Evolutionary conservation across 1,140 invertebrate species (phyloP), one percentile per base, ranked within the genome.

Genomic region (Scaptomyza pallida): DNA sequence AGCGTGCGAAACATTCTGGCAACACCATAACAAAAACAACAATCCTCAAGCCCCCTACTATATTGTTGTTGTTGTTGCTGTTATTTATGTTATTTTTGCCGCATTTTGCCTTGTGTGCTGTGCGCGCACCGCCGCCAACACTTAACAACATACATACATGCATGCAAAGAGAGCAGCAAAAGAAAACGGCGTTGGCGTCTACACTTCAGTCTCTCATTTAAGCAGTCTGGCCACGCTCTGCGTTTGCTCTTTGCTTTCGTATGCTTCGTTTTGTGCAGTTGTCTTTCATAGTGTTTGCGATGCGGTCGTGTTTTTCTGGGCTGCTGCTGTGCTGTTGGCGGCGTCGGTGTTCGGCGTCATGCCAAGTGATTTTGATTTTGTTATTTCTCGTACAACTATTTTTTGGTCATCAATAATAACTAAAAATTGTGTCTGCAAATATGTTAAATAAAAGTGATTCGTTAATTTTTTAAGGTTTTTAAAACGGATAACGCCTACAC

Each of bases 1-100:
- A 70, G 51, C 64, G 81, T 79, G 69, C 72, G 75, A 85, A 85
- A 76, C 82, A 61, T 85, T 85, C 72, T 79, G 80, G 81, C 76
- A 85, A 69, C 81, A 80, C 80, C 60, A 75, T 72, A 83, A 78
- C 67, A 85, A 85, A 60, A 75, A 75, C 78, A 73, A 78, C 48
- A 79, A 54, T 33, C 73, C 35, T 40, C 50, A 57, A 60, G 72
- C 37, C 50, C 37, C 73, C 19, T 60, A 33, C 19, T 60, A 33
- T 63, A 68, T 62, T 78, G 65, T 79, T 85, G 74, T 78, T 73
- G 71, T 62, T 78, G 65, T 79, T 83, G 74, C 75, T 73, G 71
- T 63, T 74, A 63, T 74, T 74, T 61, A 69, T 68, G 64, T 72
- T 86, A 74, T 88, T 79, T 79, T 72, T 75, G 56, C 35, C 47